phyloP scores from a whole-genome alignment of 2,797 vertebrate species.

The Amniataba percoides region DNA sequence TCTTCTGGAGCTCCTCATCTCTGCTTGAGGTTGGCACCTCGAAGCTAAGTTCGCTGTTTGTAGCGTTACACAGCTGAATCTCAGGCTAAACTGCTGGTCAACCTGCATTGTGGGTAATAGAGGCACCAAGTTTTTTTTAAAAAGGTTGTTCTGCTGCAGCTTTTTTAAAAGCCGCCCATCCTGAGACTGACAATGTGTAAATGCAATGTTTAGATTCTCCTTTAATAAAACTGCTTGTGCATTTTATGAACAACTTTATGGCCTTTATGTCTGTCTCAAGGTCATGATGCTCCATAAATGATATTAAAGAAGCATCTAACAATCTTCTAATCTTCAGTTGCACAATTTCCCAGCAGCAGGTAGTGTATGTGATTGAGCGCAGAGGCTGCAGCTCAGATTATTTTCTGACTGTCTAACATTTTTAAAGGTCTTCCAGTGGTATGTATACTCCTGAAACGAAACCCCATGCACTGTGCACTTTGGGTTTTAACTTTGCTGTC shows the following conservation, averaged over 20 bases:
- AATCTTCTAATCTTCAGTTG: not conserved
- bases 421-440: slow-evolving; percentile 9
- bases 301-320: slow-evolving; percentile 7
- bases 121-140: not conserved
- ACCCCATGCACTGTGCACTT: not conserved
- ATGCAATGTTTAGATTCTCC: too few relatives aligned
- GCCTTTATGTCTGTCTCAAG: not conserved
- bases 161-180: not conserved
- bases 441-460: slow-evolving; percentile 28
- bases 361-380: slow-evolving; percentile 28
- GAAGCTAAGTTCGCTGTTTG: not conserved
- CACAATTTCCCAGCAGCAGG: slow-evolving; percentile 1
- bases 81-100: not conserved
- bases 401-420: slow-evolving; percentile 33
- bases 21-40: not conserved
- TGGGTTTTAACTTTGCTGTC: not conserved
- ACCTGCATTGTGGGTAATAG: not conserved
- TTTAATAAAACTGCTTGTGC: too few relatives aligned
- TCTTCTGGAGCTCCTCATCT: not conserved
- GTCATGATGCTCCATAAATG: not conserved
- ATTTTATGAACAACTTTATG: not conserved
- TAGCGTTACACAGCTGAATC: not conserved
- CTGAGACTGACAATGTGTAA: not conserved
- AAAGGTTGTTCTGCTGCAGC: not conserved
- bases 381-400: slow-evolving; percentile 37